phyloP scores from a whole-genome alignment of 2,797 vertebrate species.

The Lophotriccus pileatus region DNA sequence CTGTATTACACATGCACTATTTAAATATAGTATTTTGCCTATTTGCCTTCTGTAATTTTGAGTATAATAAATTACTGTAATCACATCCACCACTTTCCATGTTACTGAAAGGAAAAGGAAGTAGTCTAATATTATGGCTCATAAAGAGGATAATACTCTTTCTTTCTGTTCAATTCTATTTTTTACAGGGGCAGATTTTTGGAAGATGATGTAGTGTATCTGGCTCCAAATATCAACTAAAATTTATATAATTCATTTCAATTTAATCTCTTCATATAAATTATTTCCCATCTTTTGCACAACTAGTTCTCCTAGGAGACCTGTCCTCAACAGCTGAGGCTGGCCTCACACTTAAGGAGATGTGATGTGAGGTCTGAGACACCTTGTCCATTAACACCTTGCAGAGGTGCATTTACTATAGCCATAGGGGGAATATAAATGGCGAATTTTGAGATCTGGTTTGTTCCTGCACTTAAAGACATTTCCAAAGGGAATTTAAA shows the following conservation, averaged over 20 bases:
- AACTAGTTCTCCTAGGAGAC: neutral
- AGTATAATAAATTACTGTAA: neutral
- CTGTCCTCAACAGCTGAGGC: neutral
- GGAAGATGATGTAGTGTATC: neutral
- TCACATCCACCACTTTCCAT: neutral
- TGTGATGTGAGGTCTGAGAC: neutral
- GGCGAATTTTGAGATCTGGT: conserved; percentile 15
- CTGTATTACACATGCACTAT: neutral
- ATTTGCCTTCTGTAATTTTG: neutral
- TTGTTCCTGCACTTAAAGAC: conserved; percentile 42
- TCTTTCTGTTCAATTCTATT: neutral
- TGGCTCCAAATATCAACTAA: neutral
- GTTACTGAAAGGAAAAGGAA: neutral
- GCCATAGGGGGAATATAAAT: neutral
- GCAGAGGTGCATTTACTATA: conserved; percentile 9
- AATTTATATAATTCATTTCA: neutral
- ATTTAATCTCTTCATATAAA: neutral
- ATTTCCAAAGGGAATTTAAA: conserved; percentile 48
- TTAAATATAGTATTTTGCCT: neutral
- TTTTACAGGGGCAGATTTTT: neutral
- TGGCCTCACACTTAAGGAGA: neutral
- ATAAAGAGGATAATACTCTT: neutral
- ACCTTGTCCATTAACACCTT: conserved; percentile 20
- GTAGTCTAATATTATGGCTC: neutral
- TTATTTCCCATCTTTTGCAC: neutral